Conservation (phyloP, 2,797 vertebrate species). For the Vultur gryphus region DNA sequence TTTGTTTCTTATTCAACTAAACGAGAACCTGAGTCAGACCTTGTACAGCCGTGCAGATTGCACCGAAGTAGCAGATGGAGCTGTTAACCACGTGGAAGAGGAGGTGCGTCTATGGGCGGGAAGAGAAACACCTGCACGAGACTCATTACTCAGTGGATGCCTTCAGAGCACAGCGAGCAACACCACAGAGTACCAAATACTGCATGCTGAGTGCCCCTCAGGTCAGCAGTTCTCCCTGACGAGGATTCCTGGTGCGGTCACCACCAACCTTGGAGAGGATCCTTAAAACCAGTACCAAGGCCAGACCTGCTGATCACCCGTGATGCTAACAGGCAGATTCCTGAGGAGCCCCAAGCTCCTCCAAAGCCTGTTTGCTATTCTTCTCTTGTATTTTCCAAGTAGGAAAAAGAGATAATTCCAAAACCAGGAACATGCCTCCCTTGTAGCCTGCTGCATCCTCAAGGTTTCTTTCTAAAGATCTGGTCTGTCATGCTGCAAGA, state of each 20-base stretch:
- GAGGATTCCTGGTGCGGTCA: background rate
- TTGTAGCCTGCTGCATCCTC: background rate
- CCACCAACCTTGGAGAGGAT: background rate
- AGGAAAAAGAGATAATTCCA: background rate
- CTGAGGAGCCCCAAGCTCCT: background rate
- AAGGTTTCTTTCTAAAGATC: background rate
- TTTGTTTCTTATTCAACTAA: background rate
- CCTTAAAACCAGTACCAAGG: background rate
- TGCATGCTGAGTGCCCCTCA: rapidly evolving
- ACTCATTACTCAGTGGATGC: rapidly evolving
- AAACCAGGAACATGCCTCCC: background rate
- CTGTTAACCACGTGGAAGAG: background rate
- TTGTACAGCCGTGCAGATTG: background rate
- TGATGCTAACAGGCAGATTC: background rate
- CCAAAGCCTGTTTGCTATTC: background rate
- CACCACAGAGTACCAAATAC: background rate
- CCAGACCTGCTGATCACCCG: background rate
- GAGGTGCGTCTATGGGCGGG: rapidly evolving
- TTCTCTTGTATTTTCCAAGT: background rate
- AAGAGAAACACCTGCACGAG: background rate
- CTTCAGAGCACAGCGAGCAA: background rate
- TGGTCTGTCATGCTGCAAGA: background rate
- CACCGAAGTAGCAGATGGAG: background rate
- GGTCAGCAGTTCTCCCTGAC: background rate
- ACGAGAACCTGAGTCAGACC: background rate